Conservation (phyloP, 1,140 invertebrate species). For the Aphaenogaster floridana region DNA sequence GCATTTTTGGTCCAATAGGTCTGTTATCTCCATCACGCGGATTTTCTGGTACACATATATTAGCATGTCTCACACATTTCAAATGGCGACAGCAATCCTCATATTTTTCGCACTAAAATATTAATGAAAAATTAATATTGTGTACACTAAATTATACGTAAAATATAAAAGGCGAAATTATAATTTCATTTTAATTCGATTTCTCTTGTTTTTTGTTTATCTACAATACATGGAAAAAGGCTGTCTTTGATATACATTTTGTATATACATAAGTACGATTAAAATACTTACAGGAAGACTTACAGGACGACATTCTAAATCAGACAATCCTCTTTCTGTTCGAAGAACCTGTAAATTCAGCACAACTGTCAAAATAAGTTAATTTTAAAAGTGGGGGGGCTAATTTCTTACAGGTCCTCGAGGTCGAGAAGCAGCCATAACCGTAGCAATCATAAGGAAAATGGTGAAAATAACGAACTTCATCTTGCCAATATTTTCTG, state of each 20-base stretch:
- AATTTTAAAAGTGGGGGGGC: too few species aligned
- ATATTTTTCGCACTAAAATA: conserved; percentile 64
- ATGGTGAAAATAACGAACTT: conserved; percentile 31
- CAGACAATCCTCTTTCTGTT: too few species aligned
- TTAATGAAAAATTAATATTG: neutral
- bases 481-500: conserved; percentile 17
- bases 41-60: neutral
- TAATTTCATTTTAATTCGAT: neutral
- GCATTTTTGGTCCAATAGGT: neutral
- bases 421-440: neutral
- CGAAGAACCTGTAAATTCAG: too few species aligned
- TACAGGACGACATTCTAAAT: neutral
- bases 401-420: too few species aligned
- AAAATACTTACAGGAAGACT: conserved; percentile 58
- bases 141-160: too few species aligned
- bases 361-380: too few species aligned
- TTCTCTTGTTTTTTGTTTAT: neutral
- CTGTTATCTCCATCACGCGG: neutral
- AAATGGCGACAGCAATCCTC: conserved; percentile 61
- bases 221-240: neutral
- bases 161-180: neutral
- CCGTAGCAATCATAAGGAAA: conserved; percentile 22
- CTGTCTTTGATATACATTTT: neutral
- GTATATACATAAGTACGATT: neutral
- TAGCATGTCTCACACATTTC: neutral